Conservation (phyloP, 2,113 vertebrate genomes). For the Psilopsiagon aurifrons region DNA sequence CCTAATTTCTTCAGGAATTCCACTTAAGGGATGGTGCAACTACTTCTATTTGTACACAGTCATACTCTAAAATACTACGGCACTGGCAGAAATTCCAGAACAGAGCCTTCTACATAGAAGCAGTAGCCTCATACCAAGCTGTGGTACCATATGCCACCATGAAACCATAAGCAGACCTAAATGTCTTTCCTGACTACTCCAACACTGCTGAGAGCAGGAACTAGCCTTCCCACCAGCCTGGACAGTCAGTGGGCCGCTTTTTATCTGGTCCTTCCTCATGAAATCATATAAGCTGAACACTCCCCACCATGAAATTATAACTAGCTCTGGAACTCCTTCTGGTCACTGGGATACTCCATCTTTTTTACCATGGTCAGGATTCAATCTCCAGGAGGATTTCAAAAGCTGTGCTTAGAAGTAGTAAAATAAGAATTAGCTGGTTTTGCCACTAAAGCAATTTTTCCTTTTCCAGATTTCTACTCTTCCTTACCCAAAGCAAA, state of each 20-base stretch:
- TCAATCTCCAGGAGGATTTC: background rate
- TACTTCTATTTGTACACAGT: background rate
- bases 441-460: background rate
- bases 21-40: background rate
- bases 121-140: background rate
- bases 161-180: background rate
- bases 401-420: background rate
- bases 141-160: background rate
- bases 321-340: background rate
- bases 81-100: background rate
- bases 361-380: background rate
- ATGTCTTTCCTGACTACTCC: background rate
- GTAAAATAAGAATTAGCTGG: background rate
- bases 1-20: conserved; percentile 25
- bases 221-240: background rate
- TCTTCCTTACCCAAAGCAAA: background rate
- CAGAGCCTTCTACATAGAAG: background rate
- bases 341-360: background rate
- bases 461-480: background rate
- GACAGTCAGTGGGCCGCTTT: background rate
- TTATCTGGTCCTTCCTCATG: background rate
- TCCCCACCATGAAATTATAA: background rate
- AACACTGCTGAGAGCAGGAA: background rate
- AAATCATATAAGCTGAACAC: background rate
- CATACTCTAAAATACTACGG: background rate